phyloP scores from a whole-genome alignment of 2,797 vertebrate genomes.

The Cynodonichthys magdalenae region DNA sequence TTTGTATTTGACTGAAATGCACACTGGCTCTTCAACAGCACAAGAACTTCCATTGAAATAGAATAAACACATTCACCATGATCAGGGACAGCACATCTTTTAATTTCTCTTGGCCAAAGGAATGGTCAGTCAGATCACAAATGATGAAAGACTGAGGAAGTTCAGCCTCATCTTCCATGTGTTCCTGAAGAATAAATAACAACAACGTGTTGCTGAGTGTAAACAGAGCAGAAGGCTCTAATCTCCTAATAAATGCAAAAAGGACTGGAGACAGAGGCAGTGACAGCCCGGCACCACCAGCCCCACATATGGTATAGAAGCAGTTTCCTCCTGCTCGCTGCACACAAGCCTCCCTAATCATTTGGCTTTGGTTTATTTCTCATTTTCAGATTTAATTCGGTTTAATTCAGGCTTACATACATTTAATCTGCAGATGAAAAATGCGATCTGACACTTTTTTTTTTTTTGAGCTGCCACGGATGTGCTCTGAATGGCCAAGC shows the following conservation, averaged over 20 bases:
- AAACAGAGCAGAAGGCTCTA: conserved; percentile 39
- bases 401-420: conserved; percentile 76
- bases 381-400: conserved; percentile 81
- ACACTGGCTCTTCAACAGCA: conserved; percentile 32
- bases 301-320: conserved; percentile 43
- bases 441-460: conserved; percentile 81
- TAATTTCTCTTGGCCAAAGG: conserved; percentile 63
- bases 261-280: conserved; percentile 20
- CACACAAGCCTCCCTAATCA: conserved; percentile 41
- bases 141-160: conserved; percentile 64
- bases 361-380: conserved; percentile 71
- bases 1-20: too few species aligned
- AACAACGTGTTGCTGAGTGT: conserved; percentile 42
- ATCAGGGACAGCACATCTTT: conserved; percentile 61
- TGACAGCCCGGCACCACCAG: conserved; percentile 29
- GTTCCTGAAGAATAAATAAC: conserved; percentile 41
- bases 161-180: conserved; percentile 29
- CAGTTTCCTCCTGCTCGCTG: conserved; percentile 31
- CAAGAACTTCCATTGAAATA: conserved; percentile 58
- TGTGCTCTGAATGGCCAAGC: conserved; percentile 69
- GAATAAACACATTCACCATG: conserved; percentile 59
- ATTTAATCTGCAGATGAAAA: conserved; percentile 82
- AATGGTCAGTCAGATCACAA: conserved; percentile 62
- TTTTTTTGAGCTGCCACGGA: conserved; percentile 68
- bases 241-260: conserved; percentile 45